phyloP scores from a whole-genome alignment of 1,140 invertebrate species.

The Drosophila elegans region DNA sequence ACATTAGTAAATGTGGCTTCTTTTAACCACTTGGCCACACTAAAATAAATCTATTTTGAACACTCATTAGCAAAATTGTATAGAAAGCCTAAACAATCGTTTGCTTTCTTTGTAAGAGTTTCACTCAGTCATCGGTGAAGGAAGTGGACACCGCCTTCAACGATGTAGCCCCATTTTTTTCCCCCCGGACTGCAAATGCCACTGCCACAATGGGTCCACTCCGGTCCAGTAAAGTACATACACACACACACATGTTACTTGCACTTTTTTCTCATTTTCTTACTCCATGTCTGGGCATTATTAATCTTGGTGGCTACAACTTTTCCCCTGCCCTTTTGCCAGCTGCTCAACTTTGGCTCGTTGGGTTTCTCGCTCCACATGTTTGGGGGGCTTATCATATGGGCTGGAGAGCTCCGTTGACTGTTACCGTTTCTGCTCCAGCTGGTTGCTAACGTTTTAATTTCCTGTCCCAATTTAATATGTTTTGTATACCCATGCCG shows the following conservation, averaged over 20 bases:
- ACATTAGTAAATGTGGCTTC: neutral
- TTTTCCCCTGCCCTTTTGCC: constrained; percentile 31
- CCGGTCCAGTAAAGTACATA: constrained; percentile 7
- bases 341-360: constrained; percentile 45
- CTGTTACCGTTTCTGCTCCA: constrained; percentile 51
- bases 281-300: constrained; percentile 49
- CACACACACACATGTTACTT: constrained; percentile 35
- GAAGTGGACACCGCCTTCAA: constrained; percentile 10
- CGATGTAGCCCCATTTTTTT: neutral
- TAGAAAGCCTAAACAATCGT: neutral
- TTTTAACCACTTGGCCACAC: constrained; percentile 4
- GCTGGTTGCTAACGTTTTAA: constrained; percentile 58
- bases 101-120: neutral
- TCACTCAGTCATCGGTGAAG: constrained; percentile 8
- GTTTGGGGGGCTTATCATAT: constrained; percentile 39
- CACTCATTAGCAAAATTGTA: neutral
- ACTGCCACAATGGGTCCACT: constrained; percentile 1
- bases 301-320: constrained; percentile 48
- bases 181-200: constrained; percentile 2
- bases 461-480: constrained; percentile 65
- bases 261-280: constrained; percentile 53
- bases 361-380: constrained; percentile 51
- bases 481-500: constrained; percentile 20
- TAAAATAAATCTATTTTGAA: neutral
- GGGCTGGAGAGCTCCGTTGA: constrained; percentile 20